Evolutionary conservation across 2,797 vertebrate genomes (phyloP).

Genomic region (Macroramphosus scolopax): DNA sequence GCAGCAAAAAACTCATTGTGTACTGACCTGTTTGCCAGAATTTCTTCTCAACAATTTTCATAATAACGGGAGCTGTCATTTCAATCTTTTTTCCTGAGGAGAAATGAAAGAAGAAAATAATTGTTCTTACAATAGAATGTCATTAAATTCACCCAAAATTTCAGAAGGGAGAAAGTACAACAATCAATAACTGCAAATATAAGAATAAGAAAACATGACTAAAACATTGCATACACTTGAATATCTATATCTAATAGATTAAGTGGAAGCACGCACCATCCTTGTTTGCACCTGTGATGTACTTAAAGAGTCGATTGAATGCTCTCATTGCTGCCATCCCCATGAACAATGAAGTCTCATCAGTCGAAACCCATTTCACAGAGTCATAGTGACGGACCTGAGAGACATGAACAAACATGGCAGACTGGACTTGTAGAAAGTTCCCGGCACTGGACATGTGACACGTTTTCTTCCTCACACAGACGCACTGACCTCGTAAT

Average conservation of each 20-base stretch:
- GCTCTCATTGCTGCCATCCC: constrained; percentile 37
- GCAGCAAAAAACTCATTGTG: constrained; percentile 75
- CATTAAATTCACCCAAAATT: no score
- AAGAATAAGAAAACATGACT: neutral
- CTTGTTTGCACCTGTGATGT: constrained; percentile 72
- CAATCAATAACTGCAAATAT: no score
- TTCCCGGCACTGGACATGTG: neutral
- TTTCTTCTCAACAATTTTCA: constrained; percentile 28
- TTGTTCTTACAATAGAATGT: neutral
- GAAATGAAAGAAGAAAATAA: neutral
- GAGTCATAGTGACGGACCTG: constrained; percentile 74
- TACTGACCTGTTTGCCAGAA: constrained; percentile 28
- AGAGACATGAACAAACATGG: constrained; percentile 1
- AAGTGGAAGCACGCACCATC: constrained; percentile 37
- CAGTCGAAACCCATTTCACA: constrained; percentile 70
- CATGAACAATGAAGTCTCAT: constrained; percentile 30
- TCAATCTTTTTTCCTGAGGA: constrained; percentile 61
- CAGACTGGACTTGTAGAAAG: neutral
- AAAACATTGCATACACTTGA: neutral
- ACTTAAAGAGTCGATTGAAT: constrained; percentile 69
- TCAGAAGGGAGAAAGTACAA: no score
- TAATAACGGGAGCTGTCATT: constrained; percentile 74
- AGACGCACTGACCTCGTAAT: constrained; percentile 67
- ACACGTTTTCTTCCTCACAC: neutral
- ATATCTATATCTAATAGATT: neutral